phyloP scores from a whole-genome alignment of 2,888 invertebrate genomes.

The Mimumesa dahlbomi region DNA sequence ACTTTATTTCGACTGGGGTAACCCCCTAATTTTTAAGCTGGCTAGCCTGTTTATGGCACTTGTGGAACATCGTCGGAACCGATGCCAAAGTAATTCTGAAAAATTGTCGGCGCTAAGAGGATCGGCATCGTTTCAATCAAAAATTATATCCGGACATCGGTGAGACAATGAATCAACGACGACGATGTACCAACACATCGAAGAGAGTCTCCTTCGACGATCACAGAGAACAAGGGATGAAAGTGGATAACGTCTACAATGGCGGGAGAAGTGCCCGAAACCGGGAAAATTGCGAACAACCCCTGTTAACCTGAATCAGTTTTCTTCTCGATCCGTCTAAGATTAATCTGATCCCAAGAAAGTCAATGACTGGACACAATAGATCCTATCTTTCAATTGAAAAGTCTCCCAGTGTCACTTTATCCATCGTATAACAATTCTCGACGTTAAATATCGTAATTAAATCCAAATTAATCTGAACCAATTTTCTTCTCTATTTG shows the following conservation, averaged over 20 bases:
- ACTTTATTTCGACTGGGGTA: constrained; percentile 16
- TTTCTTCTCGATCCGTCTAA: constrained; percentile 22
- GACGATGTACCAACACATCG: background rate
- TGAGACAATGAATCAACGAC: constrained; percentile 6
- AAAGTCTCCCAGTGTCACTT: no score
- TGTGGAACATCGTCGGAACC: constrained; percentile 3
- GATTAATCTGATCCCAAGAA: no score
- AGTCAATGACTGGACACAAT: no score
- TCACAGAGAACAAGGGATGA: background rate
- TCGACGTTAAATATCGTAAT: no score
- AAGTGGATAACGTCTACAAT: constrained; percentile 13
- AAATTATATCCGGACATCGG: no score
- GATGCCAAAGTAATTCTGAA: background rate
- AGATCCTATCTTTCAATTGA: no score
- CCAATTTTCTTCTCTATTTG: no score
- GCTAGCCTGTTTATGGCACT: constrained; percentile 10
- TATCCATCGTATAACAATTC: no score
- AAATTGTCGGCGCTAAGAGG: background rate
- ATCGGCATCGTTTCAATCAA: background rate
- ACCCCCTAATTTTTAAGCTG: constrained; percentile 10
- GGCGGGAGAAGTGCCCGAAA: constrained; percentile 12
- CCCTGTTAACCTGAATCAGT: constrained; percentile 26
- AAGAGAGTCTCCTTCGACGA: no score
- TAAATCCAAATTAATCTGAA: no score
- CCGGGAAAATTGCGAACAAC: background rate